Evolutionary conservation across 2,888 invertebrate species (phyloP), one percentile per base, ranked within the genome.

Genomic region (Xylota sylvarum): DNA sequence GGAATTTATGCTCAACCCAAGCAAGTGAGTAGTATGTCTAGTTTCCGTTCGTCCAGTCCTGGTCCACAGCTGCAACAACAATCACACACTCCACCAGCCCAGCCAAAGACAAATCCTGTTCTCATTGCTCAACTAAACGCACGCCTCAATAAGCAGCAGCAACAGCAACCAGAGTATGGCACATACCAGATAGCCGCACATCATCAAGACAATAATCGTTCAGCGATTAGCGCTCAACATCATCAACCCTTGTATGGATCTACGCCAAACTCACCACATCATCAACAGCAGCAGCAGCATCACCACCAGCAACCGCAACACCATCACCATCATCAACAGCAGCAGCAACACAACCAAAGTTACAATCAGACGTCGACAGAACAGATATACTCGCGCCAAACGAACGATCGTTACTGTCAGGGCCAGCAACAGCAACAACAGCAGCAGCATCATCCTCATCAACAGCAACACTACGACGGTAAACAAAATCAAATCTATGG

Each of bases 1-100:
- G 91, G 92, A 86, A 92, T 93, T 73, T 93, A 93, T 89, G 93
- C 93, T 64, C 93, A 93, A 88, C 93, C 93, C 32, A 93, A 93
- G 88, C 89, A 92, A 88, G 89, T 92, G 73, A 89, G 90, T 87
- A 92, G 90, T 88, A 91, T 93, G 91, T 92, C 93, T 56, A 93
- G 93, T 88, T 93, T 93, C 88, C 91, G 93, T 80, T 91, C 89
- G 56, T 86, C 88, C 17, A 92, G 92, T 88, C 92, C 92, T 40
- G 92, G 92, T 76, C 90, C 91, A 46, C 91, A 92, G 69, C 90
- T 91, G 10, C 90, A 87, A 40, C 87, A 83, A 32, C 89, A 88
- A 67, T 80, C 87, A 60, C 89, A 91, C 85, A 82, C 90, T 88
- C 89, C 91, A 62, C 90, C 91, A 87, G 90, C 91, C 88, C 91